A percentile compares a stretch with the other conserved stretches of the same genome.
Evolutionary conservation across 2,888 invertebrate species (phyloP).

Genomic region (Blastobasis lacticolella): DNA sequence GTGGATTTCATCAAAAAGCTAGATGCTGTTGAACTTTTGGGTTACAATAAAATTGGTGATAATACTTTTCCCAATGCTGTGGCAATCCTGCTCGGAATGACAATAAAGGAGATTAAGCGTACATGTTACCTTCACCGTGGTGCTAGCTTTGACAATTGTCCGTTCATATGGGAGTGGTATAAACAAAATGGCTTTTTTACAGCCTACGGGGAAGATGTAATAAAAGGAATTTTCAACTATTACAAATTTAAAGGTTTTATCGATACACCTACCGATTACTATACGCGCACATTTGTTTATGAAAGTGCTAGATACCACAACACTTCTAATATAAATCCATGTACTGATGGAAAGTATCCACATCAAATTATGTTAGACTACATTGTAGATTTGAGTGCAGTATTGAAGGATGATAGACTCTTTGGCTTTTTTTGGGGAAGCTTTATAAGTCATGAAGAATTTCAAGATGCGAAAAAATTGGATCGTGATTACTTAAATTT

Average conservation of each 20-base stretch:
- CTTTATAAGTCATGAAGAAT: slow-evolving; percentile 85
- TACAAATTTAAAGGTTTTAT: background rate
- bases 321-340: no score
- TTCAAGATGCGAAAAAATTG: slow-evolving; percentile 82
- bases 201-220: no score
- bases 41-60: no score
- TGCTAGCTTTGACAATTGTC: no score
- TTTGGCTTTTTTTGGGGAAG: slow-evolving; percentile 89
- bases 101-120: no score
- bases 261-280: background rate
- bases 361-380: slow-evolving; percentile 81
- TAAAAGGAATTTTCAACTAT: no score
- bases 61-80: no score
- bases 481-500: slow-evolving; percentile 77
- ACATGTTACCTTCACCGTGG: no score
- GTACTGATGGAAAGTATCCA: no score
- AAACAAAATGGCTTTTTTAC: no score
- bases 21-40: background rate
- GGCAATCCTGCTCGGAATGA: no score
- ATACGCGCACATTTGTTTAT: background rate
- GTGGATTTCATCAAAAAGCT: background rate
- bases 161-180: no score
- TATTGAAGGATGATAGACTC: slow-evolving; percentile 70
- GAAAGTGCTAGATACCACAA: background rate
- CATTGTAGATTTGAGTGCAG: slow-evolving; percentile 73